Conservation (phyloP, 1,140 invertebrate species). For the Pseudomyrmex dendroicus region DNA sequence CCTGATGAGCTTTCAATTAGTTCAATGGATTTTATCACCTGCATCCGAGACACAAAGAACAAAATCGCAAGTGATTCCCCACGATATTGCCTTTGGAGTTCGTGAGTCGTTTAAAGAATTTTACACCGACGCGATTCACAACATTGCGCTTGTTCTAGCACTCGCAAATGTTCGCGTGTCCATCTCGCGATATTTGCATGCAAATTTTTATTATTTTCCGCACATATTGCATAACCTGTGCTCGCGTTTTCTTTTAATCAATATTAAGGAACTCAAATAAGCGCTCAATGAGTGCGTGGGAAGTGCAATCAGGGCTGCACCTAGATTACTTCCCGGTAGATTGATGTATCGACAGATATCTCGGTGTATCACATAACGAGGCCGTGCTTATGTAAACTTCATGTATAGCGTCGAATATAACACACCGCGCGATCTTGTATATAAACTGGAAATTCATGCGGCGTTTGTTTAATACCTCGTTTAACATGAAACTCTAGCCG, state of each 20-base stretch:
- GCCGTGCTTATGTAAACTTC: conserved; percentile 36
- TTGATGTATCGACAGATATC: neutral
- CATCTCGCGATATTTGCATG: too few species aligned
- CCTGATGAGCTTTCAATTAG: conserved; percentile 48
- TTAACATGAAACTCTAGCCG: conserved; percentile 43
- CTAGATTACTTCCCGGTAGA: neutral
- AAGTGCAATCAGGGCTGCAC: neutral
- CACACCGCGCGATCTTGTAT: conserved; percentile 15
- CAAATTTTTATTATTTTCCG: too few species aligned
- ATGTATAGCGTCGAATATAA: conserved; percentile 15
- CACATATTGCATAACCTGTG: too few species aligned
- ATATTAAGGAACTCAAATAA: neutral
- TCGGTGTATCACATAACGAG: conserved; percentile 8
- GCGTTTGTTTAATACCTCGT: conserved; percentile 48
- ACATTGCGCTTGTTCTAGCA: neutral
- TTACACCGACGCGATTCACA: neutral
- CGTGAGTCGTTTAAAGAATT: neutral
- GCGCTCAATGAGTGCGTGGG: neutral
- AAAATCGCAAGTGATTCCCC: neutral
- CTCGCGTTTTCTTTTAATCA: neutral
- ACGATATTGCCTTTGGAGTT: neutral
- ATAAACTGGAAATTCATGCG: conserved; percentile 36
- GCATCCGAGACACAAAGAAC: neutral
- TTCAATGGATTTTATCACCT: conserved; percentile 7
- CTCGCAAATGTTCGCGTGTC: neutral